These are phyloP conservation scores for Stichopus chloronotus DNA, from an alignment of 35 echinoderm and acorn worm genomes.

Conservation along the genomic window DNA sequence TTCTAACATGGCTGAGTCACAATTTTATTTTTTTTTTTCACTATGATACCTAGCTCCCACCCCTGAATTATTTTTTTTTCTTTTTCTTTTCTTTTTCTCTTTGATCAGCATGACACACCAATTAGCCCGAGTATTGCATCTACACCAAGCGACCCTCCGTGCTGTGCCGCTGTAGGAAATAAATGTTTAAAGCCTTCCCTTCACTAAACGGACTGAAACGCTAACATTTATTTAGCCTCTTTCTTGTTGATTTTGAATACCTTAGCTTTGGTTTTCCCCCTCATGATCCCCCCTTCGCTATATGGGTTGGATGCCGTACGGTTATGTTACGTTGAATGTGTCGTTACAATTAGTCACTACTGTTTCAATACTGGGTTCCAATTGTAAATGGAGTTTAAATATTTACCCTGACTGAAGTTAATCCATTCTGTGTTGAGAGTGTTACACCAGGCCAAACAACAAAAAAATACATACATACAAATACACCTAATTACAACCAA, in stretches of 20 bases:
- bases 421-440: neutral
- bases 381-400: constrained; percentile 22
- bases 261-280: neutral
- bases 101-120: neutral
- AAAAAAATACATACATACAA: neutral
- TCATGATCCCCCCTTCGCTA: constrained; percentile 8
- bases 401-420: neutral
- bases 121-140: neutral
- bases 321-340: neutral
- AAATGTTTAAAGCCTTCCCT: constrained; percentile 2
- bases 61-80: too few species aligned
- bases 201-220: constrained; percentile 3
- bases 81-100: neutral
- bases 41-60: too few species aligned
- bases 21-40: too few species aligned
- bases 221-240: constrained; percentile 20
- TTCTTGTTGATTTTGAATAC: constrained; percentile 21
- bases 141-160: neutral
- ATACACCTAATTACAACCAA: neutral
- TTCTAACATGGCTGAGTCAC: too few species aligned
- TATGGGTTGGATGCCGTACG: neutral
- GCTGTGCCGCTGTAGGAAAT: neutral
- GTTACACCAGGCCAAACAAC: neutral
- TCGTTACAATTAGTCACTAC: constrained; percentile 7
- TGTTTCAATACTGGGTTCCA: neutral